phyloP scores from a whole-genome alignment of 2,888 invertebrate genomes.

The Leptinotarsa tumamoca region DNA sequence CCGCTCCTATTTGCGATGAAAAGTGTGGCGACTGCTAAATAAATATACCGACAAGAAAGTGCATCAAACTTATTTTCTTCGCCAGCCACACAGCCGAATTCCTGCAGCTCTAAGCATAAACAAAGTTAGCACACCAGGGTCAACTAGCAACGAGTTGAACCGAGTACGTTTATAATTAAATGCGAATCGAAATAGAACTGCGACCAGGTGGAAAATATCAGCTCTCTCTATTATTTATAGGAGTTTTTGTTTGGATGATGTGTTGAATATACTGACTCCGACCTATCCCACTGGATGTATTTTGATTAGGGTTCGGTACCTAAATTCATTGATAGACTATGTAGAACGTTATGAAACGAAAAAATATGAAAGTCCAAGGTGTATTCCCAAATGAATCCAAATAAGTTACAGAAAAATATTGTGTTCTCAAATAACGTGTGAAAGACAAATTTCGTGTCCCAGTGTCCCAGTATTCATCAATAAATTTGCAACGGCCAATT shows the following conservation, averaged over 20 bases:
- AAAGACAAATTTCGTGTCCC: too few relatives aligned
- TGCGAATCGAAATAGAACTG: slow-evolving; percentile 42
- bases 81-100: neutral
- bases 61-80: slow-evolving; percentile 1
- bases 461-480: too few relatives aligned
- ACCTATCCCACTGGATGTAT: slow-evolving; percentile 14
- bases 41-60: slow-evolving; percentile 4
- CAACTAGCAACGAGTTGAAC: slow-evolving; percentile 45
- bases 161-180: slow-evolving; percentile 42
- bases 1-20: neutral
- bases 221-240: slow-evolving; percentile 24
- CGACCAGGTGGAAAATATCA: slow-evolving; percentile 42
- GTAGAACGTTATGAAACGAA: too few relatives aligned
- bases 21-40: slow-evolving; percentile 1
- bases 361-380: too few relatives aligned
- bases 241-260: slow-evolving; percentile 9
- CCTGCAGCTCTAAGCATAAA: slow-evolving; percentile 9
- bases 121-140: slow-evolving; percentile 39
- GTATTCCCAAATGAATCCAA: too few relatives aligned
- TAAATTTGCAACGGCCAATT: too few relatives aligned
- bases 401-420: too few relatives aligned
- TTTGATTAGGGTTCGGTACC: neutral
- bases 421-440: too few relatives aligned
- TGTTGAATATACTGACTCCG: neutral
- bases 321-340: too few relatives aligned